These are phyloP conservation scores for Leucophora obtusa DNA, from an alignment of 2,888 invertebrate species.

Conservation along the genomic window DNA sequence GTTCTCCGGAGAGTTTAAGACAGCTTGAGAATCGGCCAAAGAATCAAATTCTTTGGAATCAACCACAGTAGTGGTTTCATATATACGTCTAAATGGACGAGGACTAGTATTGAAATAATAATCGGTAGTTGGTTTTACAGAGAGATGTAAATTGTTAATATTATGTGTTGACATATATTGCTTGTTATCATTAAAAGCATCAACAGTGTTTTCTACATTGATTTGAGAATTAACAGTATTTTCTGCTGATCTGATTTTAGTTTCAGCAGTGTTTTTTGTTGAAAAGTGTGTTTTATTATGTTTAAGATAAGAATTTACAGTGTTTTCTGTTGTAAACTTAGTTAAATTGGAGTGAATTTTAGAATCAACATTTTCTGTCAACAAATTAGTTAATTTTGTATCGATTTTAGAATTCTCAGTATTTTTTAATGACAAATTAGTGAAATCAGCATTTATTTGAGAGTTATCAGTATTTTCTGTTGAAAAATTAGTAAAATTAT, in stretches of 20 bases:
- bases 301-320: background rate
- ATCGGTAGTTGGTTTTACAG: constrained; percentile 1
- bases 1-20: background rate
- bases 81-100: constrained; percentile 32
- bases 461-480: background rate
- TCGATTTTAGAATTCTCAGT: no score
- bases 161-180: background rate
- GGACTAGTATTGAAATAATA: constrained; percentile 41
- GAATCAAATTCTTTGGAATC: background rate
- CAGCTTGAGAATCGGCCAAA: background rate
- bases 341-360: background rate
- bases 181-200: background rate
- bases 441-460: no score
- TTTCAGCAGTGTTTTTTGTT: background rate
- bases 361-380: background rate
- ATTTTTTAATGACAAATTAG: background rate
- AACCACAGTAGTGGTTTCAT: constrained; percentile 13
- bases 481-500: background rate
- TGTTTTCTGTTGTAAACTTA: background rate
- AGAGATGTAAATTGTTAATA: background rate
- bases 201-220: background rate
- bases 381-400: background rate
- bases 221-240: background rate
- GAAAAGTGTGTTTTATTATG: background rate
- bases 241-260: background rate